These are phyloP conservation scores for Eilema sororculum DNA, from an alignment of 2,888 invertebrate species.

Conservation along the genomic window DNA sequence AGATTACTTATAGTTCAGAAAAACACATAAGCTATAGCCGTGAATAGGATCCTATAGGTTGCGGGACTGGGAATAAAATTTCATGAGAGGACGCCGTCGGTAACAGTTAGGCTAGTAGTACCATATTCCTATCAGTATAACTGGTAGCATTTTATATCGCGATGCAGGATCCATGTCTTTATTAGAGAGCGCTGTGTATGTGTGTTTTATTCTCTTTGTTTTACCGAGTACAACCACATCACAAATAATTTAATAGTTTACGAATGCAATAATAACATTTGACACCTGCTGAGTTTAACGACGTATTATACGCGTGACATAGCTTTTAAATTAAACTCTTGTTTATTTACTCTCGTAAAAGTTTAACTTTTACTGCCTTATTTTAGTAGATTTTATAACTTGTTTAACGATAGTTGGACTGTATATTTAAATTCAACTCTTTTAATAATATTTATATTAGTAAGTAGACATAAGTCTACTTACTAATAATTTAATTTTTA, in stretches of 20 bases:
- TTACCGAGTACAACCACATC: not conserved
- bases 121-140: too few relatives aligned
- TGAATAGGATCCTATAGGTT: too few relatives aligned
- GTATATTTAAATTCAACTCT: constrained; percentile 12
- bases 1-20: too few relatives aligned
- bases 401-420: constrained; percentile 16
- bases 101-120: too few relatives aligned
- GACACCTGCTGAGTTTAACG: constrained; percentile 3
- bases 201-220: not conserved
- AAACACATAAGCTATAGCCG: too few relatives aligned
- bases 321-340: constrained; percentile 19
- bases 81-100: too few relatives aligned
- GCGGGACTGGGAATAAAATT: too few relatives aligned
- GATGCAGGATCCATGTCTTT: not conserved
- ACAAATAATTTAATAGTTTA: not conserved
- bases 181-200: not conserved
- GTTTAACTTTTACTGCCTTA: constrained; percentile 18
- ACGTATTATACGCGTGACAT: not conserved
- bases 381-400: constrained; percentile 18
- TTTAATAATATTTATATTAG: too few relatives aligned
- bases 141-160: not conserved
- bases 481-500: not conserved
- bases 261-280: not conserved
- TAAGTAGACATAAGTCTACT: too few relatives aligned
- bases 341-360: constrained; percentile 21